Evolutionary conservation across 2,888 invertebrate genomes (phyloP).

Genomic region (Brachylomia viminalis): DNA sequence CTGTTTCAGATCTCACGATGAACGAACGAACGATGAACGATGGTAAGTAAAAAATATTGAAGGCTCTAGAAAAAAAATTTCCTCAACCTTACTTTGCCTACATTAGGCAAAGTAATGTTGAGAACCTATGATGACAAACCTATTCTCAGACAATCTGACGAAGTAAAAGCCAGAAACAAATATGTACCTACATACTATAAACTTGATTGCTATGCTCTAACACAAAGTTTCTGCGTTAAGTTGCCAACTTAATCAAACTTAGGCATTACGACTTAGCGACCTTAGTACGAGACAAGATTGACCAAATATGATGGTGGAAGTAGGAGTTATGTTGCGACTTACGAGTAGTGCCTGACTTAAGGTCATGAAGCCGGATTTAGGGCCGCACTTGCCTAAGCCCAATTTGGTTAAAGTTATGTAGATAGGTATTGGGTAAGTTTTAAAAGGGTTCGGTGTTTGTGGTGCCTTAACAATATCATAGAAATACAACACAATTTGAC

Average conservation of each 20-base stretch:
- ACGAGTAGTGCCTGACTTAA: constrained; percentile 8
- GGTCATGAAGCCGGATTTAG: constrained; percentile 40
- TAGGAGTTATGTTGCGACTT: constrained; percentile 26
- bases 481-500: background rate
- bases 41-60: background rate
- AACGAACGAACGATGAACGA: no score
- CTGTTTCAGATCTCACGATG: background rate
- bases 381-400: background rate
- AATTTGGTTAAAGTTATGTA: constrained; percentile 29
- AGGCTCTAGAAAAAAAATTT: background rate
- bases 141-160: constrained; percentile 14
- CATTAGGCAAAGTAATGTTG: background rate
- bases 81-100: no score
- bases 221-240: constrained; percentile 57
- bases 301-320: constrained; percentile 55
- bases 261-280: constrained; percentile 50
- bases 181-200: constrained; percentile 14
- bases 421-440: constrained; percentile 32
- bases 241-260: constrained; percentile 66
- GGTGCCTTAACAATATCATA: background rate
- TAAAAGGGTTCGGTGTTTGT: constrained; percentile 16
- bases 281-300: constrained; percentile 56
- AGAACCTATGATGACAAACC: background rate
- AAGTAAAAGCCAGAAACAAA: constrained; percentile 45
- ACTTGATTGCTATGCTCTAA: constrained; percentile 48